Percentiles rank a stretch among this genome's conserved stretches.
Evolutionary conservation across 2,113 vertebrate genomes (phyloP).

Genomic region (Meles meles): DNA sequence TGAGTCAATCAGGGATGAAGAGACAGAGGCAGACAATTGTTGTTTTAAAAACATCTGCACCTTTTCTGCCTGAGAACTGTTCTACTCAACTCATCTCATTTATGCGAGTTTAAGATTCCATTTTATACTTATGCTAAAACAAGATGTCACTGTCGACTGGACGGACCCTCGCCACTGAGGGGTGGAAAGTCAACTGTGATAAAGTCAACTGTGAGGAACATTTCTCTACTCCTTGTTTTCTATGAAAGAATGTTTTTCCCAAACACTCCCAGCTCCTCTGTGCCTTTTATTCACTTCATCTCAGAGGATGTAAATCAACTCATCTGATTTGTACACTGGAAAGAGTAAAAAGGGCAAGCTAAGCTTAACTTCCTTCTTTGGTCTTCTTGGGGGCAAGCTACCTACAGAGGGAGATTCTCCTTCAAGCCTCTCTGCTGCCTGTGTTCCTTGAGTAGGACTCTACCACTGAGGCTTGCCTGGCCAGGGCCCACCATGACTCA

Average conservation of each 20-base stretch:
- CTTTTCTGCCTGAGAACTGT: neutral
- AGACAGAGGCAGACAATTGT: neutral
- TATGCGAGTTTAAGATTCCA: neutral
- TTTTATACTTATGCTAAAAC: neutral
- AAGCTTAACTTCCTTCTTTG: neutral
- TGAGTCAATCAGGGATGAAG: neutral
- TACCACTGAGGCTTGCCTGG: neutral
- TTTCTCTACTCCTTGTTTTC: neutral
- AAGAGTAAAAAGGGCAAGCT: neutral
- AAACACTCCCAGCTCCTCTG: neutral
- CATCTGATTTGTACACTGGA: neutral
- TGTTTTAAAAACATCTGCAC: neutral
- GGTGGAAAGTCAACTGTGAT: no score
- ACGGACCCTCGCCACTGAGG: neutral
- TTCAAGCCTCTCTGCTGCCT: neutral
- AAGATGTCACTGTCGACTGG: neutral
- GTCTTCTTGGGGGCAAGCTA: neutral
- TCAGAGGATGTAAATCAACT: neutral
- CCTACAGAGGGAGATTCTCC: neutral
- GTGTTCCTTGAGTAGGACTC: neutral
- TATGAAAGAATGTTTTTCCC: neutral
- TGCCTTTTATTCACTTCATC: neutral
- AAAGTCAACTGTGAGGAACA: neutral
- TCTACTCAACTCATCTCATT: neutral
- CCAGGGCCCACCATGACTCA: neutral